Evolutionary conservation across 2,888 invertebrate genomes (phyloP).

Genomic region (Ectemnius lituratus): DNA sequence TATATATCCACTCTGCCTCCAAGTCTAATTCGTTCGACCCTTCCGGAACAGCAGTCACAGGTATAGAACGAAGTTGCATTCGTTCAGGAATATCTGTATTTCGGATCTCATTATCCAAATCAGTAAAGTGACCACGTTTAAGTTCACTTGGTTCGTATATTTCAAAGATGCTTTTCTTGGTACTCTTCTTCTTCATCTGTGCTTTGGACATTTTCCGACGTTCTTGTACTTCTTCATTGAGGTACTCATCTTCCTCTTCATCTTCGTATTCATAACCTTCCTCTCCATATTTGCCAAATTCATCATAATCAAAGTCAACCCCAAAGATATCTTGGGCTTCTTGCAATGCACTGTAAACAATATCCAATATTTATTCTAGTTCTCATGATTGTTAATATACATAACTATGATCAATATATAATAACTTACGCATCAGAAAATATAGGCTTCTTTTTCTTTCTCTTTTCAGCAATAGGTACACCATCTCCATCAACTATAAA

Average conservation of each 20-base stretch:
- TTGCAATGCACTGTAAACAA: constrained; percentile 86
- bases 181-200: constrained; percentile 86
- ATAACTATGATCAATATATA: no score
- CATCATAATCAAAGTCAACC: constrained; percentile 98
- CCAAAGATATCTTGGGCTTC: constrained; percentile 99
- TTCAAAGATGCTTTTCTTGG: constrained; percentile 93
- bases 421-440: constrained; percentile 90
- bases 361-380: neutral
- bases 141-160: constrained; percentile 98
- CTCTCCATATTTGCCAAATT: constrained; percentile 92
- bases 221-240: constrained; percentile 84
- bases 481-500: constrained; percentile 99
- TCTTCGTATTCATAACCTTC: constrained; percentile 92
- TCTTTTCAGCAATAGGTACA: constrained; percentile 89
- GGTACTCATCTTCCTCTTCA: constrained; percentile 89
- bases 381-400: no score
- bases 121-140: constrained; percentile 96
- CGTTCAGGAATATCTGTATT: constrained; percentile 94
- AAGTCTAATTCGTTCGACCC: constrained; percentile 93
- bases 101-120: constrained; percentile 93
- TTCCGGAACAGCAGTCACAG: constrained; percentile 89
- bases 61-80: constrained; percentile 93
- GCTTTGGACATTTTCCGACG: constrained; percentile 86
- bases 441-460: constrained; percentile 88
- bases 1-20: constrained; percentile 98